Base-by-base conservation (phyloP, 2,888 invertebrate species). In the Cantharis lateralis region DNA sequence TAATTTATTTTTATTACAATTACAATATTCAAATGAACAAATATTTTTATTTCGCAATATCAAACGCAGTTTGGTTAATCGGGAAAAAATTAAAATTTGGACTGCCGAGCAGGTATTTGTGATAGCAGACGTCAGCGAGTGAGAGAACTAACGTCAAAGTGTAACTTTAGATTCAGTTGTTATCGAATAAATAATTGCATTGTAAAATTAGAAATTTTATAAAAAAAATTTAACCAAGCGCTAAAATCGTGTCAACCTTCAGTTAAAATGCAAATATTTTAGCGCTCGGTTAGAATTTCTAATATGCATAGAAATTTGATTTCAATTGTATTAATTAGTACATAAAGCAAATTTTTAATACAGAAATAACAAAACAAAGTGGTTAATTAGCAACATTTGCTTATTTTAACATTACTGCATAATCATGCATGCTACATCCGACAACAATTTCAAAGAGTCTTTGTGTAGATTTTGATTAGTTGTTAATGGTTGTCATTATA, bases 401-500 rank as follows among this genome's bases (percentile, higher is more conserved):
- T 76, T 69, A 69, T 75, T 75, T 48, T 48, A 48, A 48, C n/a
- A 48, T 48, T 48, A 48, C 48, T 48, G 48, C 48, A 48, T 48
- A n/a, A 48, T 75, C 71, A 71, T 76, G 75, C 72, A 76, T 26
- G 63, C 61, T 73, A 68, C 76, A 71, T 48, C 26, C 73, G 70
- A 73, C 70, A 73, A 74, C 61, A 64, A 75, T 72, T 78, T 69
- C 74, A 78, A 78, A 62, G 66, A 61, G 32, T 72, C 64, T 63
- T 77, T 75, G 78, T 72, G 78, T 70, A 75, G 70, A 70, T 75
- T 78, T 78, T 78, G 78, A 78, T 78, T 78, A 78, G 72, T 72
- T 69, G 28, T 74, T 74, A 78, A 83, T 82, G 82, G 83, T 82
- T 78, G 81, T 83, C 83, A 82, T 81, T 82, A 82, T 81, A 83